Conservation (phyloP, 2,888 invertebrate genomes). For the Drosophila atripex region DNA sequence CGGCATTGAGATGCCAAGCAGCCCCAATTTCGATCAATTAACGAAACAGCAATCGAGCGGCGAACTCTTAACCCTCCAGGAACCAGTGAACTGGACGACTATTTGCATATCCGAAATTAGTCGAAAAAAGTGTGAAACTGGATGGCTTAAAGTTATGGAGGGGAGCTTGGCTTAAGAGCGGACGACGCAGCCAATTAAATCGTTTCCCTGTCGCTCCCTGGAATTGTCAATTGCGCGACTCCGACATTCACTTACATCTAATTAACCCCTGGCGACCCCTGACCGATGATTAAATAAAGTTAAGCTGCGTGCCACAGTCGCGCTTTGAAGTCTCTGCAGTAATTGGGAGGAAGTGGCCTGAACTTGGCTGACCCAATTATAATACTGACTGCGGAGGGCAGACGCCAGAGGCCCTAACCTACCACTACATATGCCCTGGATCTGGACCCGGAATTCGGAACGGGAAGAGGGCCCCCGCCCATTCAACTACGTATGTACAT, state of each 20-base stretch:
- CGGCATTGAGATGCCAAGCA: conserved; percentile 18
- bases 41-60: conserved; percentile 10
- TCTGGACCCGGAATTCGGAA: conserved; percentile 5
- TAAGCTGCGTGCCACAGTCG: conserved; percentile 49
- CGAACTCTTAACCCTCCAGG: conserved; percentile 43
- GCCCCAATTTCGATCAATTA: conserved; percentile 58
- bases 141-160: conserved; percentile 18
- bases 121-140: conserved; percentile 7
- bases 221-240: conserved; percentile 69
- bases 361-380: conserved; percentile 75
- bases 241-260: conserved; percentile 76
- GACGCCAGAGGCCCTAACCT: conserved; percentile 75
- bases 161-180: conserved; percentile 39
- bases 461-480: background rate
- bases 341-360: conserved; percentile 56
- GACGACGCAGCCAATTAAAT: conserved; percentile 57
- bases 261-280: conserved; percentile 80
- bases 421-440: conserved; percentile 42
- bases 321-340: conserved; percentile 56
- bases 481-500: background rate
- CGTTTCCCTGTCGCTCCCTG: conserved; percentile 53
- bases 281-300: conserved; percentile 73
- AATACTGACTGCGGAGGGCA: conserved; percentile 15
- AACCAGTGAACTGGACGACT: conserved; percentile 40
- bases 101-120: conserved; percentile 64